These are phyloP conservation scores for Channa argus DNA, from an alignment of 2,113 vertebrate species.

Conservation along the genomic window DNA sequence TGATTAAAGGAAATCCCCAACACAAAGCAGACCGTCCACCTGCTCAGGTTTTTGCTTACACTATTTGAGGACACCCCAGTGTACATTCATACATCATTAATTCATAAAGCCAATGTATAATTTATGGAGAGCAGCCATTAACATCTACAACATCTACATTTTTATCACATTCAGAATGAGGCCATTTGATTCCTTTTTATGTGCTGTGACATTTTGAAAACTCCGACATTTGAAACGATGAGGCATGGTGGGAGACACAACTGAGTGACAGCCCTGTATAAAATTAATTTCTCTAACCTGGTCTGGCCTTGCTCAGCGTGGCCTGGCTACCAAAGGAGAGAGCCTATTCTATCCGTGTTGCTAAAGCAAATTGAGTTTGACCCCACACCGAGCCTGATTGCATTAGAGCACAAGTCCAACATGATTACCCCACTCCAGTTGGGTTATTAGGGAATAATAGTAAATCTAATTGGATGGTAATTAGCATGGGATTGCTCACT, in stretches of 20 bases:
- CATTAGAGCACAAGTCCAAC: conserved; percentile 63
- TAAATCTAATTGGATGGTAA: conserved; percentile 74
- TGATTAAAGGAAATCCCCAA: too few relatives aligned
- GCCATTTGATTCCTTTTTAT: neutral
- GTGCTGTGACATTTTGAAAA: neutral
- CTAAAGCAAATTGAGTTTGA: conserved; percentile 69
- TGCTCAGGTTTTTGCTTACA: neutral
- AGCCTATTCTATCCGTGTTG: conserved; percentile 36
- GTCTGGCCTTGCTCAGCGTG: neutral
- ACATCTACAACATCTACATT: neutral
- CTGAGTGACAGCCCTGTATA: neutral
- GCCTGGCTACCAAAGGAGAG: neutral
- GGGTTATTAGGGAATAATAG: conserved; percentile 76
- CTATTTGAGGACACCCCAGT: neutral
- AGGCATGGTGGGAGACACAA: neutral
- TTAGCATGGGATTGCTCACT: conserved; percentile 63
- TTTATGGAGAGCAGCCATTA: neutral
- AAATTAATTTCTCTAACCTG: conserved; percentile 6
- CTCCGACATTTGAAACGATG: neutral
- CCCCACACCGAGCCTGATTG: conserved; percentile 59
- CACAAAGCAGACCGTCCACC: too few relatives aligned
- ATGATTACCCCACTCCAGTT: conserved; percentile 68
- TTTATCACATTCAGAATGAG: neutral
- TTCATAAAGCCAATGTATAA: conserved; percentile 7
- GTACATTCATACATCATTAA: conserved; percentile 11